These are phyloP conservation scores for Hemithea aestivaria DNA, from an alignment of 2,888 invertebrate genomes.

Conservation along the genomic window DNA sequence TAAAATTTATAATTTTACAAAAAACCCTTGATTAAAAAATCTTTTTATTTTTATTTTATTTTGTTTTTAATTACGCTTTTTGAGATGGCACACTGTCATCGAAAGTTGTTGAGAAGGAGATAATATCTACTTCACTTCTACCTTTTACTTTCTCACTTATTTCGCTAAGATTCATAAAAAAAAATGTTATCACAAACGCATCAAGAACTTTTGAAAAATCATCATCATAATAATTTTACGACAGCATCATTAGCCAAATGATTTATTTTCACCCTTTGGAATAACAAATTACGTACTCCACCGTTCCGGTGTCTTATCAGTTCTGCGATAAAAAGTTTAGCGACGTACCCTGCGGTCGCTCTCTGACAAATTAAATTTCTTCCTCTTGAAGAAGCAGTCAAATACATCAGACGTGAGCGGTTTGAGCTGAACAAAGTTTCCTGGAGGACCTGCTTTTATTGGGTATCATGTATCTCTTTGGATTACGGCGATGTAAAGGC, in stretches of 20 bases:
- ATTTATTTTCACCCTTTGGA: conserved; percentile 19
- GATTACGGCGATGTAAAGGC: neutral
- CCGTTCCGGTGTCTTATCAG: conserved; percentile 35
- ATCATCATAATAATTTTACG: neutral
- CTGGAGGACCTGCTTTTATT: conserved; percentile 13
- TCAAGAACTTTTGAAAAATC: no score
- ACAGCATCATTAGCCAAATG: conserved; percentile 6
- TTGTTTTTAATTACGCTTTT: no score
- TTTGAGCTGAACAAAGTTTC: conserved; percentile 14
- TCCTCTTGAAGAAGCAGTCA: conserved; percentile 37
- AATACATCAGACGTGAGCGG: conserved; percentile 22
- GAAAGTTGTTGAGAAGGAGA: no score
- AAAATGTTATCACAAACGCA: neutral
- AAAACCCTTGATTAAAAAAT: no score
- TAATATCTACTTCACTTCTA: no score
- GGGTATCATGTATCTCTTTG: conserved; percentile 13
- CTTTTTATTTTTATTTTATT: no score
- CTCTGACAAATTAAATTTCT: conserved; percentile 48
- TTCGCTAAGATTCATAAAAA: no score
- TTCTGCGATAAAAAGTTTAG: conserved; percentile 42
- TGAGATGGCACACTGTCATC: no score
- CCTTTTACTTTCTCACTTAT: no score
- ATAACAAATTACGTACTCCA: conserved; percentile 30
- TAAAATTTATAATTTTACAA: no score
- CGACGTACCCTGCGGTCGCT: conserved; percentile 34